These are phyloP conservation scores for Myotis pilosus DNA, from an alignment of 2,797 vertebrate genomes.

Conservation along the genomic window DNA sequence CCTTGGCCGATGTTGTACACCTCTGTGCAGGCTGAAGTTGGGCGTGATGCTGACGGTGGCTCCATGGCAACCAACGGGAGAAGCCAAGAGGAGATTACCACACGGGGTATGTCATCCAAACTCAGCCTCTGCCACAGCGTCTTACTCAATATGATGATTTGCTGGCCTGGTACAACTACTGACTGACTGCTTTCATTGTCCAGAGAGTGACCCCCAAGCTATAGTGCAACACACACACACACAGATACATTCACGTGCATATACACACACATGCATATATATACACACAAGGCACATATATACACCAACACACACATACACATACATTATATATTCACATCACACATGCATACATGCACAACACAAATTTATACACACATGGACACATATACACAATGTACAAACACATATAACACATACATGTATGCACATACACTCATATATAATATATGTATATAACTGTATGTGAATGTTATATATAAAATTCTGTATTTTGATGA, in stretches of 20 bases:
- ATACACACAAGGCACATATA: no score
- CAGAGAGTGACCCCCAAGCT: background rate
- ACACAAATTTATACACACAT: no score
- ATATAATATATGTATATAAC: background rate
- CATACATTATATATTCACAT: no score
- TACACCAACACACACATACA: no score
- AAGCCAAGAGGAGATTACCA: background rate
- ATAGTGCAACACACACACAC: background rate
- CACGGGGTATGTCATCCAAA: background rate
- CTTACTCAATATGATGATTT: background rate
- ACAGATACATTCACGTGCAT: background rate
- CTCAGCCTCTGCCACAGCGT: background rate
- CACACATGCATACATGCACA: no score
- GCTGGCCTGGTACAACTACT: background rate
- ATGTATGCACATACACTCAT: background rate
- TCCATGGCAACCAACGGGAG: background rate
- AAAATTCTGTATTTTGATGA: background rate
- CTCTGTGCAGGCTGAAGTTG: background rate
- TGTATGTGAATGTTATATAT: background rate
- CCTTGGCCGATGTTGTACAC: background rate
- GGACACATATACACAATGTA: no score
- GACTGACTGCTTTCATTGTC: background rate
- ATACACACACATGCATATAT: no score
- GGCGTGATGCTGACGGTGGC: background rate
- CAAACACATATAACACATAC: fast-evolving